Evolutionary conservation across 2,797 vertebrate species (phyloP).

Genomic region (Platyrinchus mystaceus): DNA sequence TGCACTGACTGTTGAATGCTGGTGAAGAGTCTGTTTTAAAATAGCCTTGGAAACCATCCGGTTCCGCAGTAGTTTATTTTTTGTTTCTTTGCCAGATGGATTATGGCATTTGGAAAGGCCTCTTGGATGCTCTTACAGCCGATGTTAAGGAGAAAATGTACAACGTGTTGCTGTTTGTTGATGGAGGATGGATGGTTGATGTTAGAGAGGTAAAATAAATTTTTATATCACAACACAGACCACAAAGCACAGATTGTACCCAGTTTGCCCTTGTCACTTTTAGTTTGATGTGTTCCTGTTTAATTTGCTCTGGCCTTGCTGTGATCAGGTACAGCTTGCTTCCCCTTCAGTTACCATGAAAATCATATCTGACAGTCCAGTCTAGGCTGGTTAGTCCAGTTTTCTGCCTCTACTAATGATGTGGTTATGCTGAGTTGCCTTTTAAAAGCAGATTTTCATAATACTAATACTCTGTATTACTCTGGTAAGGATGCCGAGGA

Average conservation of each 20-base stretch:
- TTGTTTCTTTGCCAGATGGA: constrained; percentile 77
- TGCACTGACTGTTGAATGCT: neutral
- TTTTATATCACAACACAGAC: accelerated
- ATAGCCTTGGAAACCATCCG: neutral
- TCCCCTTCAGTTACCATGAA: neutral
- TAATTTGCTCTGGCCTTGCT: neutral
- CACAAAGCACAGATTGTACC: neutral
- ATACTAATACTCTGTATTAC: accelerated
- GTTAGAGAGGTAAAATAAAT: constrained; percentile 86
- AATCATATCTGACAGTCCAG: neutral
- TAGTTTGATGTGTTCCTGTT: neutral
- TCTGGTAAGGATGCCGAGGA: constrained; percentile 82
- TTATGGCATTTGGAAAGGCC: constrained; percentile 85
- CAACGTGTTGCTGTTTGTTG: constrained; percentile 95
- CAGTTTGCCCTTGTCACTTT: neutral
- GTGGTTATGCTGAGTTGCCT: neutral
- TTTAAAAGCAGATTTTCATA: neutral
- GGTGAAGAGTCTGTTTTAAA: constrained; percentile 7
- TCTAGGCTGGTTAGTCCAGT: neutral
- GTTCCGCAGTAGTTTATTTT: neutral
- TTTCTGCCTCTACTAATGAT: neutral
- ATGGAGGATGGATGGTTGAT: constrained; percentile 98
- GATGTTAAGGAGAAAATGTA: constrained; percentile 97
- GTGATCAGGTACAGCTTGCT: neutral
- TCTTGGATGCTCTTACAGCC: constrained; percentile 87